Evolutionary conservation across 2,888 invertebrate species (phyloP), one percentile per base, ranked within the genome.

Genomic region (Agelastica alni): DNA sequence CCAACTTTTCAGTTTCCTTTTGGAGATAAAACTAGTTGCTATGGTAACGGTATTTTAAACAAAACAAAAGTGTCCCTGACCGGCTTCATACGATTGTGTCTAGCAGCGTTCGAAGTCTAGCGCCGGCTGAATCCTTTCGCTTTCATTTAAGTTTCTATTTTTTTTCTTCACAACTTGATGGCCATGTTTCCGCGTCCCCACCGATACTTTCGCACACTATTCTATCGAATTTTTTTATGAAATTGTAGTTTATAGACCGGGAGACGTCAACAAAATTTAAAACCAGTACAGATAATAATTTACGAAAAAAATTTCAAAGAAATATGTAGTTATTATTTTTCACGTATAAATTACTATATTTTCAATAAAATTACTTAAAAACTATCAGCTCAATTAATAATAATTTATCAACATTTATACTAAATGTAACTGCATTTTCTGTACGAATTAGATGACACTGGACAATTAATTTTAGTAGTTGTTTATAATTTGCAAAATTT

Each of bases 171-270:
- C 12, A 37, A 36, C 26, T 59, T 46, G 64, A 66, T 69, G 62
- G 65, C 71, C 71, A 71, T 73, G 67, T 70, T 70, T 67, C 64
- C 62, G 64, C 59, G 61, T 48, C 58, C 69, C 69, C 66, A 63
- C 63, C 67, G 67, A 59, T 46, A 43, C 58, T 59, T 63, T 49
- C 61, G 66, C 44, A 22, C 51, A 47, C 69, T 70, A 70, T 68
- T 71, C 73, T 72, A 74, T 72, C 71, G 65, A 70, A 70, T 72
- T 74, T 74, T 73, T 73, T 72, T 66, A 55, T 52, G 56, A 48
- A 32, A 37, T 30, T 53, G 42, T 36, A 41, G 39, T 10, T 30
- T 18, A 39, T 39, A 39, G 37, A 20, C 37, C 37, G 20, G 37
- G 37, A 39, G 12, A 46, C 26, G 7, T 26, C 6, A 9, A 26